These are phyloP conservation scores for Apogon hyalosoma DNA, from an alignment of 2,797 vertebrate species.

Conservation along the genomic window DNA sequence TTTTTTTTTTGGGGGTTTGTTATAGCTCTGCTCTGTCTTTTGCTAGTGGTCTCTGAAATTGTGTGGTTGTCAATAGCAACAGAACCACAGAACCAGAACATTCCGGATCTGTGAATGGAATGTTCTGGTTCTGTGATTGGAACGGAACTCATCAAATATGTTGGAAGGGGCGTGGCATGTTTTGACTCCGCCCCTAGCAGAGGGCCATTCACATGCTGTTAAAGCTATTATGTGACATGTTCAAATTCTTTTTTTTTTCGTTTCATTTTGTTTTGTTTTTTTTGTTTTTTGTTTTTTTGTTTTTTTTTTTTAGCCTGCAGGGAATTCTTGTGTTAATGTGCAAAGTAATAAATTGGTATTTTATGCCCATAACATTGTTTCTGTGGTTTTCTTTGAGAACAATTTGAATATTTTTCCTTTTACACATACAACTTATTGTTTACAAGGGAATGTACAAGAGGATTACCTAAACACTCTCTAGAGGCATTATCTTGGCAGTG, in stretches of 20 bases:
- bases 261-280: conserved; percentile 82
- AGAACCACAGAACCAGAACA: conserved; percentile 67
- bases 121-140: conserved; percentile 79
- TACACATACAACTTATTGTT: no score
- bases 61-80: conserved; percentile 92
- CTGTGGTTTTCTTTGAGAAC: conserved; percentile 64
- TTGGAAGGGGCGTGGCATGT: conserved; percentile 72
- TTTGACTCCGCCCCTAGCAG: conserved; percentile 79
- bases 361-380: conserved; percentile 86
- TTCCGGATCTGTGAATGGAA: conserved; percentile 83
- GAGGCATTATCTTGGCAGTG: no score
- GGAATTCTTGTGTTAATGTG: conserved; percentile 97
- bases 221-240: conserved; percentile 85
- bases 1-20: conserved; percentile 85
- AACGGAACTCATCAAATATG: conserved; percentile 87
- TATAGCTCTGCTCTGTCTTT: conserved; percentile 84
- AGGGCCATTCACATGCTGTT: conserved; percentile 83
- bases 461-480: no score
- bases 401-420: no score
- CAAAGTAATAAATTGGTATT: conserved; percentile 97
- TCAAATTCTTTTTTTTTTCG: conserved; percentile 78
- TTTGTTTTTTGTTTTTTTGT: conserved; percentile 84
- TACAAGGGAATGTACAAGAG: no score
- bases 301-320: conserved; percentile 95
- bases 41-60: conserved; percentile 85